These are phyloP conservation scores for Puntigrus tetrazona DNA, from an alignment of 2,113 vertebrate genomes.

Conservation along the genomic window DNA sequence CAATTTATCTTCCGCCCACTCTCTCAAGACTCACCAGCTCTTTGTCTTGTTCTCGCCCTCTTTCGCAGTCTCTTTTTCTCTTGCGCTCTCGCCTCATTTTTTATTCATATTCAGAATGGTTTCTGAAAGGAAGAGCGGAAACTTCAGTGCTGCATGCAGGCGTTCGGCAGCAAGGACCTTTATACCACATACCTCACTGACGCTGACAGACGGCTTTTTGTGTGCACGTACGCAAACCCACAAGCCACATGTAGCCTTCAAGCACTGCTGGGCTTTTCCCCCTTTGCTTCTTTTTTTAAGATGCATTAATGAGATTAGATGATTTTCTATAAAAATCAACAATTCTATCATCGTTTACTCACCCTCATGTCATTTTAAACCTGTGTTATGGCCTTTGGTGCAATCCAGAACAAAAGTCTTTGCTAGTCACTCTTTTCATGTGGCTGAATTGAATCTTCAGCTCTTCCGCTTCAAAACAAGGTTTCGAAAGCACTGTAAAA, in stretches of 20 bases:
- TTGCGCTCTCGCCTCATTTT: slow-evolving; percentile 43
- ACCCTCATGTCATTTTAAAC: neutral
- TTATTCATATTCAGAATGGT: slow-evolving; percentile 55
- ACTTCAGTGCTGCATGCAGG: slow-evolving; percentile 34
- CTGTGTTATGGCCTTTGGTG: neutral
- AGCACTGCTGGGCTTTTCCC: neutral
- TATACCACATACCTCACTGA: neutral
- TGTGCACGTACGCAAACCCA: neutral
- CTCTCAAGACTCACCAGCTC: slow-evolving; percentile 14
- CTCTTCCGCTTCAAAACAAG: neutral
- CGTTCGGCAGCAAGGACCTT: neutral
- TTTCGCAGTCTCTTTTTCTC: slow-evolving; percentile 18
- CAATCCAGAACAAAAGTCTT: neutral
- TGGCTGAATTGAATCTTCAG: neutral
- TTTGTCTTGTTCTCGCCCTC: slow-evolving; percentile 26
- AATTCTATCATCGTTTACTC: neutral
- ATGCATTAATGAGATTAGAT: neutral
- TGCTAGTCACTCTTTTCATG: neutral
- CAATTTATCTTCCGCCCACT: slow-evolving; percentile 23
- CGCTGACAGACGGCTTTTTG: neutral
- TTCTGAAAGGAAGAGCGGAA: slow-evolving; percentile 44
- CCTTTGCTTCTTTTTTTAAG: neutral
- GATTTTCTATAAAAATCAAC: neutral
- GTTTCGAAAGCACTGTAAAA: neutral
- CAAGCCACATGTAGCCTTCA: neutral